Evolutionary conservation across 2,888 invertebrate species (phyloP).

Genomic region (Drosophila mulleri): DNA sequence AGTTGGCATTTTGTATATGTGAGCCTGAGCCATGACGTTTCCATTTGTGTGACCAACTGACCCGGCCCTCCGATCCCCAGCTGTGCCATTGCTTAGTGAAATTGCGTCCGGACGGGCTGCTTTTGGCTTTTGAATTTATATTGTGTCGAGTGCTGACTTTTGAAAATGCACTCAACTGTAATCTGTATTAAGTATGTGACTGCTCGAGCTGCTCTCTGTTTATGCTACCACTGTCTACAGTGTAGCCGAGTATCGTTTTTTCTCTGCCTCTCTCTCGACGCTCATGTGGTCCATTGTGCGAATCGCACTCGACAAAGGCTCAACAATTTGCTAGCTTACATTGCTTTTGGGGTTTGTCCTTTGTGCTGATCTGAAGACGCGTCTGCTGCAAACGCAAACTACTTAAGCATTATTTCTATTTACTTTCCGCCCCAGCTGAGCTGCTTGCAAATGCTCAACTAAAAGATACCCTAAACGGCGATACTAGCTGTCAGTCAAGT

Average conservation of each 20-base stretch:
- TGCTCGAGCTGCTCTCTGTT: conserved; percentile 8
- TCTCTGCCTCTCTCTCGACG: not conserved
- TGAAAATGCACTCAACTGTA: conserved; percentile 79
- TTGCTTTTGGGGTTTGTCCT: conserved; percentile 19
- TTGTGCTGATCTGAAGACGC: conserved; percentile 22
- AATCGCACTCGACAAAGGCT: conserved; percentile 15
- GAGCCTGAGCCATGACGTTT: conserved; percentile 61
- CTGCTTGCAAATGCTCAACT: not conserved
- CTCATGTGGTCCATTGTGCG: conserved; percentile 27
- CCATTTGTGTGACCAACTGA: conserved; percentile 63
- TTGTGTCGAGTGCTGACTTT: conserved; percentile 75
- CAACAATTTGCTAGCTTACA: conserved; percentile 47
- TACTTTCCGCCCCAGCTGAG: conserved; percentile 36
- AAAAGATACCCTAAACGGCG: not conserved
- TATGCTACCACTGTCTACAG: not conserved
- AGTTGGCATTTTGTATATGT: conserved; percentile 65
- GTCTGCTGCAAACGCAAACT: conserved; percentile 46
- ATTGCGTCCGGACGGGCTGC: conserved; percentile 39
- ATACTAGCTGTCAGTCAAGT: not conserved
- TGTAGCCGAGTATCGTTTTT: conserved; percentile 17
- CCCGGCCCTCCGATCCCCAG: conserved; percentile 56
- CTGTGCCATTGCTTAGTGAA: conserved; percentile 69
- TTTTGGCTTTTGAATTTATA: conserved; percentile 71
- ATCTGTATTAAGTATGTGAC: conserved; percentile 68
- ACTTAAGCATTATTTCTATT: conserved; percentile 54